A percentile compares a stretch with the other conserved stretches of the same genome.
These are phyloP conservation scores for Pipistrellus pipistrellus DNA, from an alignment of 2,797 vertebrate species.

Conservation along the genomic window DNA sequence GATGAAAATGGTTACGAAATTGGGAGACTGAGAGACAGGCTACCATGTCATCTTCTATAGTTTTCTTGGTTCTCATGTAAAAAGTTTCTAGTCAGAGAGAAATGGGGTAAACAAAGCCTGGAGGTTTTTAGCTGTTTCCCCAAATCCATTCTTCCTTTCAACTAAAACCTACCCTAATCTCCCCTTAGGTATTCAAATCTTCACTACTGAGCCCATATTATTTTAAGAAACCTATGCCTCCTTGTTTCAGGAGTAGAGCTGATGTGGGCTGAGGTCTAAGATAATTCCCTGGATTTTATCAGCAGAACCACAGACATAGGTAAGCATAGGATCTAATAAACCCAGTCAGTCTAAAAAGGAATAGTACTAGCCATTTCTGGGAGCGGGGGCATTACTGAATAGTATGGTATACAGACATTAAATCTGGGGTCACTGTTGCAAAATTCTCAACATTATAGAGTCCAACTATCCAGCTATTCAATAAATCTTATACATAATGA, in stretches of 20 bases:
- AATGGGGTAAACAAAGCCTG: not conserved
- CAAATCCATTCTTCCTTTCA: not conserved
- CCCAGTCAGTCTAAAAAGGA: not conserved
- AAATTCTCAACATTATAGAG: not conserved
- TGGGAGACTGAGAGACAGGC: not conserved
- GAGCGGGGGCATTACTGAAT: not conserved
- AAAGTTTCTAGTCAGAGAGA: not conserved
- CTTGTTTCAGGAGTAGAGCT: not conserved
- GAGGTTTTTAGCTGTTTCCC: not conserved
- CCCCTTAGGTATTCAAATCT: not conserved
- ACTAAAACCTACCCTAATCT: not conserved
- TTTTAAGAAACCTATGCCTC: not conserved
- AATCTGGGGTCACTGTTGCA: not conserved
- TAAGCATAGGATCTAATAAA: not conserved
- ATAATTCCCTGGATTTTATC: not conserved
- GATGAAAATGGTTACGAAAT: not conserved
- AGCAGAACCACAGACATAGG: not conserved
- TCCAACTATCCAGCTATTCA: not conserved
- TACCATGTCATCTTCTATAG: not conserved
- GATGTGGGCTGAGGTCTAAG: not conserved
- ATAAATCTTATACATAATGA: not conserved
- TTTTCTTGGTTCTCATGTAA: not conserved
- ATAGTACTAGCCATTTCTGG: not conserved
- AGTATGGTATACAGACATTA: not conserved
- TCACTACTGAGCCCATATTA: not conserved